phyloP scores from a whole-genome alignment of 2,113 vertebrate species.

The Sinocyclocheilus rhinocerous region DNA sequence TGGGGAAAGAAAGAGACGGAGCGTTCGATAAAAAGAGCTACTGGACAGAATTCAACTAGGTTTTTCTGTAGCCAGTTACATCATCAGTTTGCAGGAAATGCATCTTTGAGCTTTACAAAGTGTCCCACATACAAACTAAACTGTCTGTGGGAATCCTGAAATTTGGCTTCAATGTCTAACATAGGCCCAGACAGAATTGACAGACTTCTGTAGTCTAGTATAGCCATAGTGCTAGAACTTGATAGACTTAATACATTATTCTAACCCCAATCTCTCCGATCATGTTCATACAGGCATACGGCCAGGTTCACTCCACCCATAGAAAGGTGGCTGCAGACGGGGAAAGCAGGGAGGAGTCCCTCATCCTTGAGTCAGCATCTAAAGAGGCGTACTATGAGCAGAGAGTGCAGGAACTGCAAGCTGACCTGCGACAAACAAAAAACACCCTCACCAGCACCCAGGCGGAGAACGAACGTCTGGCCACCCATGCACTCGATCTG shows the following conservation, averaged over 20 bases:
- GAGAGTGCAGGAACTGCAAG: conserved; percentile 92
- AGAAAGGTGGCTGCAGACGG: conserved; percentile 96
- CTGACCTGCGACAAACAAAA: conserved; percentile 88
- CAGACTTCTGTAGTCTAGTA: neutral
- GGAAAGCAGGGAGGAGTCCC: conserved; percentile 94
- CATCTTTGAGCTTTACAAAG: neutral
- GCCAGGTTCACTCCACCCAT: conserved; percentile 93
- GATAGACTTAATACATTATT: neutral
- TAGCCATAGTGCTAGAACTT: neutral
- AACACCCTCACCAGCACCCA: conserved; percentile 84
- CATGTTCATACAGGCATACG: conserved; percentile 84
- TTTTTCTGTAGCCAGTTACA: conserved; percentile 1
- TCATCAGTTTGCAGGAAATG: conserved; percentile 1
- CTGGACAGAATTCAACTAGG: neutral
- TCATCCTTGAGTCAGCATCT: conserved; percentile 95
- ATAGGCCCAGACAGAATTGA: neutral
- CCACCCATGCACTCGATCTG: conserved; percentile 85
- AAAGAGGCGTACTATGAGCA: conserved; percentile 95
- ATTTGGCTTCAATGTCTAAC: neutral
- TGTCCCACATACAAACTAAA: neutral
- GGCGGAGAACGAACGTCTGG: conserved; percentile 90
- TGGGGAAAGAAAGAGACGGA: neutral
- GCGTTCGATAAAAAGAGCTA: neutral
- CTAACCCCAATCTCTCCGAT: neutral
- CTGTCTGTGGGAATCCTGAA: neutral